A percentile compares a stretch with the other conserved stretches of the same genome.
These are phyloP conservation scores for Eleginops maclovinus DNA, from an alignment of 2,113 vertebrate species.

Conservation along the genomic window DNA sequence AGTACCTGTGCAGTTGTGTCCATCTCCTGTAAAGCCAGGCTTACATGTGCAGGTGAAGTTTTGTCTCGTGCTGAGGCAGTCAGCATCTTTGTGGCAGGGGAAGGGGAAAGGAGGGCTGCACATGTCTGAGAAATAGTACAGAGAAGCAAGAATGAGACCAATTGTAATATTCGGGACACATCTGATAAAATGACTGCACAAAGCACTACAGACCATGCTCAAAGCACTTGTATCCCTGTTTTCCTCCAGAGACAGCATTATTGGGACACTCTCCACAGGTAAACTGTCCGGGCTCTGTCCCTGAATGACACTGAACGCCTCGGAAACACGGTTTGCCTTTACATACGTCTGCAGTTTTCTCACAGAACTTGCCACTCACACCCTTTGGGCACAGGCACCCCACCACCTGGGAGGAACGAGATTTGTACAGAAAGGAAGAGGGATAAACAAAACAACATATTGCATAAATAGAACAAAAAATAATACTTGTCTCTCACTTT, in stretches of 20 bases:
- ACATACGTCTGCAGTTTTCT: constrained; percentile 73
- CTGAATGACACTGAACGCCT: constrained; percentile 74
- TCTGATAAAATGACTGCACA: background rate
- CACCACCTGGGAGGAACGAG: constrained; percentile 74
- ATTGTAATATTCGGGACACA: background rate
- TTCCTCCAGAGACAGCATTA: constrained; percentile 65
- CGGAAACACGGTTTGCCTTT: constrained; percentile 83
- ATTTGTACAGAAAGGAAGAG: background rate
- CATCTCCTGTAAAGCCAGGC: constrained; percentile 80
- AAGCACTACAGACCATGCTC: constrained; percentile 72
- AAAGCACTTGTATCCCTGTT: constrained; percentile 87
- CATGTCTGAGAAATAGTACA: constrained; percentile 72
- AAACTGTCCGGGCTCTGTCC: constrained; percentile 59
- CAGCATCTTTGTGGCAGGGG: constrained; percentile 84
- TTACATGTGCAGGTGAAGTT: constrained; percentile 84
- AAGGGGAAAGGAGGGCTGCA: constrained; percentile 83
- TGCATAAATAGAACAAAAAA: background rate
- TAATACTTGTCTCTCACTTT: background rate
- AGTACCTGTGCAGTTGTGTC: constrained; percentile 84
- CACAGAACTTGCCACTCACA: constrained; percentile 84
- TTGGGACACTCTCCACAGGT: constrained; percentile 82
- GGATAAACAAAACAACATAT: background rate
- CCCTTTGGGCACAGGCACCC: constrained; percentile 83
- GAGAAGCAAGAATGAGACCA: background rate
- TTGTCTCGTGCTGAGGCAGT: constrained; percentile 78